Conservation (phyloP, 2,113 vertebrate genomes). For the Zosterops borbonicus region DNA sequence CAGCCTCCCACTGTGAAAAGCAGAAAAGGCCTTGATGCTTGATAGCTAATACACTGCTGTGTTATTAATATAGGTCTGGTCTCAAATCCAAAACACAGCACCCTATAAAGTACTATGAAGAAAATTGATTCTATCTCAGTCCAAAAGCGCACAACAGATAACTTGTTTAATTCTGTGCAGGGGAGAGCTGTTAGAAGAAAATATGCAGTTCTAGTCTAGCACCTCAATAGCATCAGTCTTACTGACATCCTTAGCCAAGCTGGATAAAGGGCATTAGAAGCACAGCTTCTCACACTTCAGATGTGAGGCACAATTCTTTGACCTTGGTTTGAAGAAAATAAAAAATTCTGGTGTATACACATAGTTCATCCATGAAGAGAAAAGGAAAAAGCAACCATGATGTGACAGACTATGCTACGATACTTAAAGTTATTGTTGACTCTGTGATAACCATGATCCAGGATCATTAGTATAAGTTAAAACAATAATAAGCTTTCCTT, state of each 20-base stretch:
- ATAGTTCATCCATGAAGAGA: background rate
- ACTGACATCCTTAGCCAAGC: background rate
- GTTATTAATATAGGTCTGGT: background rate
- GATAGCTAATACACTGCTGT: background rate
- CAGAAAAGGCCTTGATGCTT: background rate
- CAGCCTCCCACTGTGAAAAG: background rate
- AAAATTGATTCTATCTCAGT: background rate
- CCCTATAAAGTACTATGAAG: background rate
- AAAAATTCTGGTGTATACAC: background rate
- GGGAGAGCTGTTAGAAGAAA: background rate
- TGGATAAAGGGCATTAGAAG: background rate
- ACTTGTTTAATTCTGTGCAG: background rate
- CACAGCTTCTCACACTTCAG: background rate
- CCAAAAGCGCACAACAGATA: background rate
- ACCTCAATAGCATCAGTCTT: background rate
- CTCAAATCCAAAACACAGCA: background rate
- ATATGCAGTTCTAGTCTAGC: background rate
- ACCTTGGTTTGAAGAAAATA: background rate
- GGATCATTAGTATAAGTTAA: background rate
- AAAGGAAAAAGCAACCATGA: background rate
- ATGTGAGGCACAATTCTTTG: background rate
- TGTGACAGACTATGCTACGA: background rate
- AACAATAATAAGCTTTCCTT: background rate
- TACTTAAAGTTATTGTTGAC: background rate
- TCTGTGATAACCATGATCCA: background rate